Base-by-base conservation (phyloP, 2,888 invertebrate species). In the Conops quadrifasciatus region DNA sequence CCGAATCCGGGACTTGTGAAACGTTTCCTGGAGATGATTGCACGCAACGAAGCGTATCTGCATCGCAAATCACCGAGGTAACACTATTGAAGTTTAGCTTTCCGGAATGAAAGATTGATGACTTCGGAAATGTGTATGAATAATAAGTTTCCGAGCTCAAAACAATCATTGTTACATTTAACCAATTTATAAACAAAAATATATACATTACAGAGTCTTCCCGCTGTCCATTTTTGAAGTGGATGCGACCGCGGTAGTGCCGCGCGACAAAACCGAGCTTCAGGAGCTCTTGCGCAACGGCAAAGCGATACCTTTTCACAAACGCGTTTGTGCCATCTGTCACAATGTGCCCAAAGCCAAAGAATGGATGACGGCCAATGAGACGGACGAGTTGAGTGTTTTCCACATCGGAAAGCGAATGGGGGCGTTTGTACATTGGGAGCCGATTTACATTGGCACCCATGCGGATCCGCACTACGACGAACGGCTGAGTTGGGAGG, bases 401-500 rank as follows among this genome's bases (percentile, higher is more conserved):
- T 95, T 95, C 84, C 93, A 94, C 85, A 91, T 83, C 77, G 95
- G 94, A 43, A 95, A 95, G 81, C 88, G 95, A 64, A 91, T 89
- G 30, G 93, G 93, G 16, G 90, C 90, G 78, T 93, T 90, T 83
- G 88, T 92, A 43, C 93, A 94, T 83, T 96, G 96, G 96, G 96
- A 96, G 86, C 96, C 96, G 13, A 95, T 96, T 78, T 96, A 93
- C 81, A 95, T 97, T 73, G 96, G 96, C 21, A 95, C 95, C 0
- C 92, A 96, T 84, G 88, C 89, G 24, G 96, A 95, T 80, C 95
- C 96, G 0, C 88, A 93, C 76, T 96, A 96, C 83, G 96, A 96
- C 78, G 96, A 96, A 84, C 88, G 96, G 80, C 90, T 96, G 73
- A 94, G 94, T 83, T 96, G 96, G 96, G 96, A 97, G 83, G 96